Base-by-base conservation (phyloP, 2,113 vertebrate genomes). In the Nothobranchius furzeri region DNA sequence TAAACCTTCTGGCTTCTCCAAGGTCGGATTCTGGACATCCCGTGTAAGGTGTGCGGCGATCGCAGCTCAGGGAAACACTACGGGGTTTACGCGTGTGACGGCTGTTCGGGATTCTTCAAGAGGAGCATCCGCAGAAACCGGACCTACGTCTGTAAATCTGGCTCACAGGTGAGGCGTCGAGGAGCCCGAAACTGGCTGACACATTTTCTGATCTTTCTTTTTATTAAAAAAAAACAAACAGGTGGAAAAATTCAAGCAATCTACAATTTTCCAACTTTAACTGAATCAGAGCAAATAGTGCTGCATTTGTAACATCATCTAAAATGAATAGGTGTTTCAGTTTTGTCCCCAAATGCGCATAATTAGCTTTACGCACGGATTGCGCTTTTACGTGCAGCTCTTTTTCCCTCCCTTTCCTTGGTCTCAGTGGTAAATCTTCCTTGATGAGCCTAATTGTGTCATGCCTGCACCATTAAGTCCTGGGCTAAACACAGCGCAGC, bases 1-100 rank as follows among this genome's bases (percentile, higher is more conserved):
- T 1, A 56, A 7, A 57, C 36, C 48, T 71, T 1, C 64, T 47
- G 59, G 13, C 53, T 40, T 76, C 52, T 68, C 81, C 56, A 89
- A 99, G 98, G 98, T 94, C 96, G 98, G 58, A 98, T 99, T 89
- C 91, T 99, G 91, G 98, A 99, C 77, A 99, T 98, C 83, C 98
- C 98, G 13, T 99, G 98, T 86, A 98, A 98, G 93, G 98, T 99
- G 81, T 99, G 98, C 55, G 98, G 98, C 0, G 98, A 98, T 85
- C 94, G 98, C 73, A 99, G 97, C 88, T 98, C 97, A 0, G 98
- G 98, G 40, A 99, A 98, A 61, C 98, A 99, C 87, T 99, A 99
- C 12, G 98, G 98, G 12, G 98, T 99, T 65, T 99, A 99, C 65
- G 98, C 98, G 61, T 99, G 98, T 60, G 98, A 99, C 62, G 98